Evolutionary conservation across 2,888 invertebrate species (phyloP).

Genomic region (Hofmannophila pseudospretella): DNA sequence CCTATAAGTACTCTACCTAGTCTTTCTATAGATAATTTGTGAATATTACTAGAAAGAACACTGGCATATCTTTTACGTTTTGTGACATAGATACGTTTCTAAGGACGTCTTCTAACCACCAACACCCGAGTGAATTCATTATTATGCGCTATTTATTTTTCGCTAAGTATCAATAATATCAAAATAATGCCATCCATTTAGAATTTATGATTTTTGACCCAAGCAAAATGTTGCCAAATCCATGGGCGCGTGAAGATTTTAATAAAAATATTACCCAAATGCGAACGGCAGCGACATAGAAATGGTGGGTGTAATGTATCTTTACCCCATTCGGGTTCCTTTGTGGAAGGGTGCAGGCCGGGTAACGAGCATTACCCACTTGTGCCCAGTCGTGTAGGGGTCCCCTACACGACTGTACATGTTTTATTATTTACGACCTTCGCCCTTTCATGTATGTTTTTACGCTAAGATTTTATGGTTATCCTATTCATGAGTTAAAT

Average conservation of each 20-base stretch:
- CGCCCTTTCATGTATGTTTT: conserved; percentile 72
- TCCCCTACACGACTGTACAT: conserved; percentile 54
- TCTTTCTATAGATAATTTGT: too few relatives aligned
- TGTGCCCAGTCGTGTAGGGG: too few relatives aligned
- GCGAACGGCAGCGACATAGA: conserved; percentile 51
- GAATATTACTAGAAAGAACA: too few relatives aligned
- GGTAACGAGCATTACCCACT: conserved; percentile 70
- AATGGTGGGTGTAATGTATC: conserved; percentile 66
- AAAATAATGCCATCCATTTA: too few relatives aligned
- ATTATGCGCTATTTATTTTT: too few relatives aligned
- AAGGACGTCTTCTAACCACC: too few relatives aligned
- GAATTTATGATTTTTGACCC: too few relatives aligned
- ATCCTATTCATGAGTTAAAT: conserved; percentile 66
- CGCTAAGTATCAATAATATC: too few relatives aligned
- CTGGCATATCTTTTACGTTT: too few relatives aligned
- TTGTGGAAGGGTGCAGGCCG: conserved; percentile 58
- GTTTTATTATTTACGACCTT: conserved; percentile 74
- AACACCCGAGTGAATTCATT: too few relatives aligned
- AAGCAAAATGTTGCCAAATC: conserved; percentile 22
- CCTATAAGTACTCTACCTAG: too few relatives aligned
- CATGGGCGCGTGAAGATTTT: conserved; percentile 39
- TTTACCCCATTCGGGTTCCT: conserved; percentile 60
- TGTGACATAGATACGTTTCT: too few relatives aligned
- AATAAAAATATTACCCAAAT: conserved; percentile 49
- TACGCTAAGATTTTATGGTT: conserved; percentile 74